Conservation (phyloP, 2,797 vertebrate species). For the Euphonia xanthogaster region DNA sequence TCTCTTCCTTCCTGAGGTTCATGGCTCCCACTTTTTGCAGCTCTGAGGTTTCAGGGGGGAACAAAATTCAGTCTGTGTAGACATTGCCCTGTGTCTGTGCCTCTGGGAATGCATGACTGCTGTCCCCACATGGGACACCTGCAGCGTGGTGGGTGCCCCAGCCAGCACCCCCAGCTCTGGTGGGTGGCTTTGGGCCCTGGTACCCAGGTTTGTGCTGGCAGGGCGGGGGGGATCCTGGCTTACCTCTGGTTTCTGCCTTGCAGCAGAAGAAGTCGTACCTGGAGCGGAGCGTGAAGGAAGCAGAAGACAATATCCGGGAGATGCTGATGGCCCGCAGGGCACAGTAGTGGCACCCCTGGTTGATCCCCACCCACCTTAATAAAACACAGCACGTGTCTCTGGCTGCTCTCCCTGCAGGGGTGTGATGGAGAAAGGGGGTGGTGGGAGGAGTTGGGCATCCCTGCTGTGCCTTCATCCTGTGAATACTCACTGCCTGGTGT, state of each 20-base stretch:
- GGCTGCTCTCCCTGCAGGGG: background rate
- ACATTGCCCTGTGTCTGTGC: background rate
- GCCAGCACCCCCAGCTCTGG: background rate
- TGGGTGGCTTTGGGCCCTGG: background rate
- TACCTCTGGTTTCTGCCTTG: constrained; percentile 3
- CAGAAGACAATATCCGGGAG: constrained; percentile 95
- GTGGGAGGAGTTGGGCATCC: background rate
- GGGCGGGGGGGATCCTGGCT: background rate
- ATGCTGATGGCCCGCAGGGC: constrained; percentile 92
- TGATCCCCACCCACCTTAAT: background rate
- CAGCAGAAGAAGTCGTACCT: constrained; percentile 96
- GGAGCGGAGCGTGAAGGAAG: constrained; percentile 94
- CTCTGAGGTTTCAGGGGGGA: background rate
- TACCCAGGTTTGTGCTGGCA: background rate
- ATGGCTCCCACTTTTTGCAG: background rate
- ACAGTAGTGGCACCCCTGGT: constrained; percentile 70
- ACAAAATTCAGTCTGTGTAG: background rate
- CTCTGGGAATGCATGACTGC: background rate
- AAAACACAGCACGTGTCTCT: background rate
- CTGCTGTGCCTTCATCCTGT: background rate
- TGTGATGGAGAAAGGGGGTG: background rate
- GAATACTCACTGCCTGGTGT: background rate
- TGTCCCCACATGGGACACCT: background rate
- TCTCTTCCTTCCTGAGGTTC: background rate
- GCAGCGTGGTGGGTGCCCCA: background rate